These are phyloP conservation scores for Circaetus gallicus DNA, from an alignment of 2,113 vertebrate species.

Conservation along the genomic window DNA sequence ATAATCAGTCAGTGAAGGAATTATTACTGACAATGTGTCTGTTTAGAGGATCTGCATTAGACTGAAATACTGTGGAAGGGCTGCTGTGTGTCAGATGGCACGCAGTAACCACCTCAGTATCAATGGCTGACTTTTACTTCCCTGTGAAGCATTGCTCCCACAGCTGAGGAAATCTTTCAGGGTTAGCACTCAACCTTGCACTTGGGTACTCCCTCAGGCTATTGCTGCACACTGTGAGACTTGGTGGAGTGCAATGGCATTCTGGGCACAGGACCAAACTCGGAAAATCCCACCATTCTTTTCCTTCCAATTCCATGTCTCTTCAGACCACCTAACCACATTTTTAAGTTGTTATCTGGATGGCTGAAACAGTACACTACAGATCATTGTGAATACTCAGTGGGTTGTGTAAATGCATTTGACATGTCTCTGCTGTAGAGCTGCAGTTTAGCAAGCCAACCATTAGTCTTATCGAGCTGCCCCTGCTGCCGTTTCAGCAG, in stretches of 20 bases:
- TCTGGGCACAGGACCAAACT: constrained; percentile 33
- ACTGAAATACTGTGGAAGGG: background rate
- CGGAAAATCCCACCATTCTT: constrained; percentile 17
- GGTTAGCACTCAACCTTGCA: background rate
- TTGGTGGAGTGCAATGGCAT: background rate
- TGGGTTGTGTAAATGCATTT: constrained; percentile 46
- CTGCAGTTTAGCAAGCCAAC: background rate
- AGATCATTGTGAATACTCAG: constrained; percentile 59
- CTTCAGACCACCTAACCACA: constrained; percentile 32
- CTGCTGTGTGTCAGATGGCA: background rate
- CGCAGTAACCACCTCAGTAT: background rate
- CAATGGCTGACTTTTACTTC: background rate
- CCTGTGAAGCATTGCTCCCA: background rate
- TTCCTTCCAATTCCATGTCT: background rate
- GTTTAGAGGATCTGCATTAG: background rate
- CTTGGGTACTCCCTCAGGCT: background rate
- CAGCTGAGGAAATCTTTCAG: background rate
- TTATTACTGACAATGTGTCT: background rate
- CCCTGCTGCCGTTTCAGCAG: background rate
- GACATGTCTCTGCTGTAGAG: background rate
- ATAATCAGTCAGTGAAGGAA: background rate
- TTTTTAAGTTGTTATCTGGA: constrained; percentile 50
- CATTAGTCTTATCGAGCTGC: background rate
- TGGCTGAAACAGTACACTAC: constrained; percentile 50
- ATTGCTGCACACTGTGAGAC: background rate